Evolutionary conservation across 2,797 vertebrate genomes (phyloP), one percentile per base, ranked within the genome.

Genomic region (Poecilia wingei): DNA sequence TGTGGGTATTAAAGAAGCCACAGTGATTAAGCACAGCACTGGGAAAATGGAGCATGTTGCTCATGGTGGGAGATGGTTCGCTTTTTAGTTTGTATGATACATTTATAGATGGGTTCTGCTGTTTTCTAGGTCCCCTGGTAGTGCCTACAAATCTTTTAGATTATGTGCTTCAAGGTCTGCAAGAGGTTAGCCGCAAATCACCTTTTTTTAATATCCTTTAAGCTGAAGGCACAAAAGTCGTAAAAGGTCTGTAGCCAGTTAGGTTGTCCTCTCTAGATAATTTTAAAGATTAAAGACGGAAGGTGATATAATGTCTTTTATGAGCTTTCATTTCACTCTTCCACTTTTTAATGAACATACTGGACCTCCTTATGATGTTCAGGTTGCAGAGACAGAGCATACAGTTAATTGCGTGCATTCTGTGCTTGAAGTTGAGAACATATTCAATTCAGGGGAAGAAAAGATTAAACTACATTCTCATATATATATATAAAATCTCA

Each of bases 201-300:
- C 87, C 85, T 92, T 92, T 91, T 88, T 91, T 82, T 86, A 92
- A 93, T 93, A 94, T 94, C 86, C 84, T 91, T 87, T 85, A 89
- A 89, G 87, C 84, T 76, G 46, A 83, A 86, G 85, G 86, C 86
- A 80, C 87, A 90, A 74, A 87, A 89, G 86, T 91, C 86, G 69
- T 93, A 93, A 93, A 94, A 89, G 0, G 88, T 91, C 92, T 90
- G 87, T 77, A 87, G 86, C 85, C 78, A 70, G 86, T 93, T 92
- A 91, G 86, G 83, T 87, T 92, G 87, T 85, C 89, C 92, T 93
- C 59, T 55, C 78, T 82, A 87, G 74, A 84, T 86, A 90, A 84
- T 90, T 90, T 90, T 79, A 84, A 91, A 93, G 88, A 94, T 93
- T 93, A 92, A 93, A 86, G 89, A 88, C 86, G 4, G 31, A 79